Evolutionary conservation across 2,797 vertebrate species (phyloP).

Genomic region (Diceros bicornis): DNA sequence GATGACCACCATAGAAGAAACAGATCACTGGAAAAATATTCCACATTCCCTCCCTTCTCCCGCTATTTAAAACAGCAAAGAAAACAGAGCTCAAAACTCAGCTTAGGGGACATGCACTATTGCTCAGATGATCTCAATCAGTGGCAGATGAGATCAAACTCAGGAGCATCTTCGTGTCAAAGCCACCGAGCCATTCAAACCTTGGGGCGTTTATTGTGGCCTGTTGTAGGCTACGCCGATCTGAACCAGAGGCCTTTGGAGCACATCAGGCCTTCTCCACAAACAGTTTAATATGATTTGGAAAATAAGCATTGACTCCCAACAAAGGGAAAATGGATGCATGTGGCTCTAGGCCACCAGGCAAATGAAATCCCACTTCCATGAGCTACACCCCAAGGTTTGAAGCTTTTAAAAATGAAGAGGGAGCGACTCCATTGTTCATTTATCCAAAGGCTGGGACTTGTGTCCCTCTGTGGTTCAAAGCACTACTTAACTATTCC

Average conservation of each 20-base stretch:
- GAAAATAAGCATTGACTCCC: conserved; percentile 42
- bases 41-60: conserved; percentile 49
- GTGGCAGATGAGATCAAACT: conserved; percentile 74
- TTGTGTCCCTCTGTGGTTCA: conserved; percentile 62
- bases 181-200: conserved; percentile 77
- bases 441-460: conserved; percentile 62
- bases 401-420: conserved; percentile 84
- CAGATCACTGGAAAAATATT: conserved; percentile 54
- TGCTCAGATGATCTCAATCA: conserved; percentile 26
- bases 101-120: conserved; percentile 20
- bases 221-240: background rate
- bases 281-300: background rate
- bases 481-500: conserved; percentile 51
- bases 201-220: background rate
- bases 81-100: conserved; percentile 41
- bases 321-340: background rate
- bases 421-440: conserved; percentile 64
- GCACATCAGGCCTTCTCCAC: conserved; percentile 73
- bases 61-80: conserved; percentile 69
- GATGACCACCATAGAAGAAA: background rate
- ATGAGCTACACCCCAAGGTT: conserved; percentile 74
- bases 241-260: conserved; percentile 34
- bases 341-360: background rate
- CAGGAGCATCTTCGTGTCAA: conserved; percentile 60
- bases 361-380: background rate